These are phyloP conservation scores for Platygyra sinensis DNA, from an alignment of 64 coral and sea anemone genomes.

Conservation along the genomic window DNA sequence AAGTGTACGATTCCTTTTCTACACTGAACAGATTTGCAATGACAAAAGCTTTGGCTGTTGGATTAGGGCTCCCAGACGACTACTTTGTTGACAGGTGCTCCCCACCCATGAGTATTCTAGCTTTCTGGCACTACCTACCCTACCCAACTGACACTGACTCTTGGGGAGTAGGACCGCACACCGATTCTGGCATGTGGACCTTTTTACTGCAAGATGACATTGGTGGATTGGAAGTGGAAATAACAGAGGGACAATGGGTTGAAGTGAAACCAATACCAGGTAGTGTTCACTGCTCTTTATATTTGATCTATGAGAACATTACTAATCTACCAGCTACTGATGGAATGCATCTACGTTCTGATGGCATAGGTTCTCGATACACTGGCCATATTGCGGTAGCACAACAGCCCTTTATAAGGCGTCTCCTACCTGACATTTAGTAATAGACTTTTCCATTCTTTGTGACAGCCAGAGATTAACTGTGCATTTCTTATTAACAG, in stretches of 20 bases:
- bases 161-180: constrained; percentile 82
- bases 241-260: constrained; percentile 66
- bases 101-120: constrained; percentile 36
- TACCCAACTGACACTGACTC: constrained; percentile 38
- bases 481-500: background rate
- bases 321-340: no score
- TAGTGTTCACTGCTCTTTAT: background rate
- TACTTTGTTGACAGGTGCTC: constrained; percentile 70
- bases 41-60: constrained; percentile 6
- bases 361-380: no score
- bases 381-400: no score
- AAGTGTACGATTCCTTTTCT: no score
- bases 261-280: constrained; percentile 69
- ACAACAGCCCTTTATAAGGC: no score
- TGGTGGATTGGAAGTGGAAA: constrained; percentile 65
- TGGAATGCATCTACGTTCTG: no score
- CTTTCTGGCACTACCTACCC: constrained; percentile 74
- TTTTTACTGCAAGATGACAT: constrained; percentile 77
- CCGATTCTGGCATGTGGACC: constrained; percentile 74
- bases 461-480: no score
- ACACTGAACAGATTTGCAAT: background rate
- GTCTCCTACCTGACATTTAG: background rate
- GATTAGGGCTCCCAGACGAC: constrained; percentile 11
- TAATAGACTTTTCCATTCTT: background rate
- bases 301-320: no score